phyloP scores from a whole-genome alignment of 2,888 invertebrate species.

The Rhamnusium bicolor region DNA sequence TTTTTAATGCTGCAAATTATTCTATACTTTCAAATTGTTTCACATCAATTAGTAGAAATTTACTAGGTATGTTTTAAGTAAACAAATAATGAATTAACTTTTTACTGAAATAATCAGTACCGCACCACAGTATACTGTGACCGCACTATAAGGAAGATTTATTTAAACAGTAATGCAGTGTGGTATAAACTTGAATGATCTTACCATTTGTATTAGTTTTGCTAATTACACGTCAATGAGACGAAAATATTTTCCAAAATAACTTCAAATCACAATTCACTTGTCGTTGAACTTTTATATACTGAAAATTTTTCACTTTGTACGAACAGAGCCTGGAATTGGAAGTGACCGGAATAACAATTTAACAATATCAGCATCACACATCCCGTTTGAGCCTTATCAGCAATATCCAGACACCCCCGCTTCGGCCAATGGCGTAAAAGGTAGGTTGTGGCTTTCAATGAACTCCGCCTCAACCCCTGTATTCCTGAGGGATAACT shows the following conservation, averaged over 20 bases:
- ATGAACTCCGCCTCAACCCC: slow-evolving; percentile 39
- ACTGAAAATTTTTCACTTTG: slow-evolving; percentile 18
- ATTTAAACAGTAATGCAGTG: not conserved
- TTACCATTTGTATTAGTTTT: slow-evolving; percentile 2
- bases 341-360: slow-evolving; percentile 58
- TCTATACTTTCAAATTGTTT: too few species aligned
- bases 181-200: not conserved
- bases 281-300: slow-evolving; percentile 10
- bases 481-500: not conserved
- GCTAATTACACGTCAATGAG: not conserved
- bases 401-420: slow-evolving; percentile 58
- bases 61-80: too few species aligned
- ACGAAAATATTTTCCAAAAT: not conserved
- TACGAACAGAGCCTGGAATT: slow-evolving; percentile 30
- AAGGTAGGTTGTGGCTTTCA: slow-evolving; percentile 37
- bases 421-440: slow-evolving; percentile 53
- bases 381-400: slow-evolving; percentile 60
- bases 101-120: too few species aligned
- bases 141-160: too few species aligned
- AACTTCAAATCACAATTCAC: not conserved
- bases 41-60: too few species aligned
- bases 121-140: too few species aligned
- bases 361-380: slow-evolving; percentile 58
- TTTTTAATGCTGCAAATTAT: too few species aligned
- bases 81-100: too few species aligned